A percentile compares a stretch with the other conserved stretches of the same genome.
phyloP scores from a whole-genome alignment of 2,888 invertebrate genomes.

The Balanococcus diminutus region DNA sequence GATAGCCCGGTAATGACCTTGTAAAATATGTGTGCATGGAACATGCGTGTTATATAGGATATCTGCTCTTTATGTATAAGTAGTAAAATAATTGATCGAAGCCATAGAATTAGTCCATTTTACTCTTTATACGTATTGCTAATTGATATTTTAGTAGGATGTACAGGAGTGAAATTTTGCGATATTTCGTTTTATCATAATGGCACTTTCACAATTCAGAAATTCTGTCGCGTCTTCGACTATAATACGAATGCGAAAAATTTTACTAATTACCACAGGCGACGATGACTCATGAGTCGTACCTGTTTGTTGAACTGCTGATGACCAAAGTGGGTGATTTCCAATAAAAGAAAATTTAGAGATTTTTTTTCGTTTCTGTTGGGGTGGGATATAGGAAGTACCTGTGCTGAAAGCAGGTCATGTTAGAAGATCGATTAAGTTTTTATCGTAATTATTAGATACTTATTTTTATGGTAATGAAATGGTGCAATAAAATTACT shows the following conservation, averaged over 20 bases:
- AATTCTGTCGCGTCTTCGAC: background rate
- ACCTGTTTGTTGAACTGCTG: too few species aligned
- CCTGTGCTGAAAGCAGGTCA: background rate
- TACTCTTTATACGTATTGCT: too few species aligned
- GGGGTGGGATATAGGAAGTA: background rate
- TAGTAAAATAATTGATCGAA: too few species aligned
- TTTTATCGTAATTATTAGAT: background rate
- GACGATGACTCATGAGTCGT: background rate
- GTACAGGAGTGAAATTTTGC: background rate
- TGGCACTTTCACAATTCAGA: background rate
- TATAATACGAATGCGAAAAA: background rate
- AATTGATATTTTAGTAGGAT: too few species aligned
- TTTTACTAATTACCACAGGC: background rate
- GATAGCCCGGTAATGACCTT: conserved; percentile 5
- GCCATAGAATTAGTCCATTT: too few species aligned
- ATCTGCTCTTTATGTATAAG: too few species aligned
- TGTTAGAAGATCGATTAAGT: background rate
- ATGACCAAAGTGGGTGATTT: background rate
- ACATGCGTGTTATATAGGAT: background rate
- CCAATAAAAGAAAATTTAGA: background rate
- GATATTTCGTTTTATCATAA: background rate
- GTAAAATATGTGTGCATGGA: background rate
- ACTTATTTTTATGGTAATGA: background rate
- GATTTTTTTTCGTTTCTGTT: background rate
- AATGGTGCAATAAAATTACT: background rate